phyloP scores from a whole-genome alignment of 2,113 vertebrate genomes.

The Reinhardtius hippoglossoides region DNA sequence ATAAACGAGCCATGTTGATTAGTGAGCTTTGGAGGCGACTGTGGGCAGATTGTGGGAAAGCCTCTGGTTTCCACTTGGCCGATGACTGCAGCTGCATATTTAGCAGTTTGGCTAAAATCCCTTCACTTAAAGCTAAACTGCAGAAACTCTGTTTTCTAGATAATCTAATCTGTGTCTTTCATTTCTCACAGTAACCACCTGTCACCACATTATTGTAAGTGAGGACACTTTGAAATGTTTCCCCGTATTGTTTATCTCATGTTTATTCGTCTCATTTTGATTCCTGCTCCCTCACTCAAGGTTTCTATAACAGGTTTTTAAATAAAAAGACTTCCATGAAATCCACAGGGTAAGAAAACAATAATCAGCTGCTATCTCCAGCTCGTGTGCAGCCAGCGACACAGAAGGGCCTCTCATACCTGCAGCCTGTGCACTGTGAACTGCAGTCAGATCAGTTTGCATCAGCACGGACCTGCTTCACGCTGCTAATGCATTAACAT shows the following conservation, averaged over 20 bases:
- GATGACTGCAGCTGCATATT: too few species aligned
- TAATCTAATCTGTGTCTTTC: background rate
- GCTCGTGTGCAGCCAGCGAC: background rate
- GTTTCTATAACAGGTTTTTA: background rate
- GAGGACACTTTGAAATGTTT: too few species aligned
- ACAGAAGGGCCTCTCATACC: background rate
- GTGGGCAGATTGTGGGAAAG: too few species aligned
- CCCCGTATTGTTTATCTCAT: too few species aligned
- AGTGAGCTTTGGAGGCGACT: too few species aligned
- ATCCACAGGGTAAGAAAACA: background rate
- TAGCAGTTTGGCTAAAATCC: too few species aligned
- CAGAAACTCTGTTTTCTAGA: too few species aligned
- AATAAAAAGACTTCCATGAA: too few species aligned
- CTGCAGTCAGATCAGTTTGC: background rate
- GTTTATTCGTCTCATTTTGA: background rate
- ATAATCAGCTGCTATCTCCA: background rate
- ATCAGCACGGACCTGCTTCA: background rate
- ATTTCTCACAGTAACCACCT: background rate
- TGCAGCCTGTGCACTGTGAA: conserved; percentile 20
- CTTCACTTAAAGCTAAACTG: too few species aligned
- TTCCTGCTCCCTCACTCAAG: background rate
- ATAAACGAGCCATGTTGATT: too few species aligned
- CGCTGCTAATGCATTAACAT: background rate
- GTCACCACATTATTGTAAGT: too few species aligned
- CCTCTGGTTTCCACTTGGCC: too few species aligned